These are phyloP conservation scores for Dynastes hyllus DNA, from an alignment of 2,888 invertebrate species.

Conservation along the genomic window DNA sequence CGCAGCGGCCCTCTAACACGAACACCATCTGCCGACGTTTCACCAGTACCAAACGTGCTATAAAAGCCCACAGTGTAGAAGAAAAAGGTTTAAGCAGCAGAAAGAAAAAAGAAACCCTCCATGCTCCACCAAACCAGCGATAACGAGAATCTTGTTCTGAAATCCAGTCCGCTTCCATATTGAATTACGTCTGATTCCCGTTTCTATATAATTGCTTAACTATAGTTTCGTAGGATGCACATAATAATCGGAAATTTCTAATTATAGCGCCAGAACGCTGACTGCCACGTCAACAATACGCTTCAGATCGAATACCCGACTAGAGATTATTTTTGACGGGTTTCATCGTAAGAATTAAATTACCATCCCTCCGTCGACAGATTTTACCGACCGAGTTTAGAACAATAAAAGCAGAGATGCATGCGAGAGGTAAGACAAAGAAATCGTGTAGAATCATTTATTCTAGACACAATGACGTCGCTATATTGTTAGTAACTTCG, in stretches of 20 bases:
- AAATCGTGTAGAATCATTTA: not conserved
- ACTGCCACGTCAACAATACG: not conserved
- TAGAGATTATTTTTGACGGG: not conserved
- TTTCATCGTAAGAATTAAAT: not conserved
- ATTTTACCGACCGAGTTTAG: not conserved
- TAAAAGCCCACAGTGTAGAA: not conserved
- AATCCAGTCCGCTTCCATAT: constrained; percentile 12
- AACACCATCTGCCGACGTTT: constrained; percentile 27
- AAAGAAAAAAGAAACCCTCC: not conserved
- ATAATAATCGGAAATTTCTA: not conserved
- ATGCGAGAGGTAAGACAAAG: not conserved
- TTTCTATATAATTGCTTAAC: not conserved
- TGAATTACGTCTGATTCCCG: not conserved
- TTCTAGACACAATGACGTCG: no score
- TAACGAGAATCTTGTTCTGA: constrained; percentile 25
- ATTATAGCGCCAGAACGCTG: not conserved
- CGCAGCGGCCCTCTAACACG: not conserved
- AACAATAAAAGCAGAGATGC: not conserved
- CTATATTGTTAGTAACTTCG: no score
- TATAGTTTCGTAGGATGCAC: not conserved
- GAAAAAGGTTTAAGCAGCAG: constrained; percentile 14
- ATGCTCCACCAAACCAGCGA: not conserved
- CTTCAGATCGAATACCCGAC: not conserved
- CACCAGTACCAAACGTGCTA: not conserved
- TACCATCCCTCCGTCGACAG: not conserved